These are phyloP conservation scores for Baronia brevicornis DNA, from an alignment of 2,888 invertebrate genomes.

Conservation along the genomic window DNA sequence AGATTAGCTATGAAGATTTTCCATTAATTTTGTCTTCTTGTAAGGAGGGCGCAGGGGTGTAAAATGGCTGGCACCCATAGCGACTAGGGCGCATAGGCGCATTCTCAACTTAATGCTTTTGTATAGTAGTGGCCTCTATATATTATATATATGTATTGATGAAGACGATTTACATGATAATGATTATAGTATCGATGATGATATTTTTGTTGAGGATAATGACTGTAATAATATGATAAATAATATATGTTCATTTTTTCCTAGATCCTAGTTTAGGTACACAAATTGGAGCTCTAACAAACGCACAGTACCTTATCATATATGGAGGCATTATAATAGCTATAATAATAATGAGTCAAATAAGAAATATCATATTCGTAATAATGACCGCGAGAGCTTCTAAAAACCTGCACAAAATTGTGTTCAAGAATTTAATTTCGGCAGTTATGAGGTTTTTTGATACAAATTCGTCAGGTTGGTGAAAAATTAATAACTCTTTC, in stretches of 20 bases:
- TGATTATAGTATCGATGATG: too few relatives aligned
- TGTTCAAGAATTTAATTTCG: slow-evolving; percentile 82
- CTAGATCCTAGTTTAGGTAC: slow-evolving; percentile 44
- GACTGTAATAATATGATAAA: not conserved
- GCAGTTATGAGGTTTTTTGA: slow-evolving; percentile 86
- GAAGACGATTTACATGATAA: too few relatives aligned
- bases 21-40: too few relatives aligned
- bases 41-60: too few relatives aligned
- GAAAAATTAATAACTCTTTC: not conserved
- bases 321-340: slow-evolving; percentile 45
- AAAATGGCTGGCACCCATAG: too few relatives aligned
- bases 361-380: slow-evolving; percentile 77
- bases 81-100: too few relatives aligned
- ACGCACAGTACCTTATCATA: slow-evolving; percentile 46
- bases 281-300: slow-evolving; percentile 46
- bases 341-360: slow-evolving; percentile 61
- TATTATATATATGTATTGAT: too few relatives aligned
- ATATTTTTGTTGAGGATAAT: too few relatives aligned
- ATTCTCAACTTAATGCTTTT: too few relatives aligned
- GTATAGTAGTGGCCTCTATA: too few relatives aligned
- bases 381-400: slow-evolving; percentile 78
- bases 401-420: slow-evolving; percentile 80
- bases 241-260: slow-evolving; percentile 15
- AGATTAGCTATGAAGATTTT: too few relatives aligned
- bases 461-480: slow-evolving; percentile 83